Conservation (phyloP, 1,140 invertebrate species). For the Meloidogyne chitwoodi region DNA sequence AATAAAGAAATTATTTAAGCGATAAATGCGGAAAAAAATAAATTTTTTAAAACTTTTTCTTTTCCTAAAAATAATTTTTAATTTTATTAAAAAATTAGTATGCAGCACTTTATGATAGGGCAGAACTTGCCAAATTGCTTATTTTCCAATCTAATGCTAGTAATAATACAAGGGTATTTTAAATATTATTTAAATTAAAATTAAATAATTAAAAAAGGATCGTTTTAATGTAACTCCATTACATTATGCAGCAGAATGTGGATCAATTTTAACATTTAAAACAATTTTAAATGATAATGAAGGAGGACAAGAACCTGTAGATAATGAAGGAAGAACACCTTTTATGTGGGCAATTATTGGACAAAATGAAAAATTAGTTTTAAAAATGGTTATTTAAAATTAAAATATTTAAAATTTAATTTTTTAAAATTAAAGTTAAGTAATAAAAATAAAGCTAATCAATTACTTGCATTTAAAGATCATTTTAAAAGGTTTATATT, state of each 20-base stretch:
- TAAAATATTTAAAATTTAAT: background rate
- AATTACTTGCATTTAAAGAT: background rate
- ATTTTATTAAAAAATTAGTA: background rate
- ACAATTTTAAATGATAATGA: constrained; percentile 16
- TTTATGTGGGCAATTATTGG: constrained; percentile 49
- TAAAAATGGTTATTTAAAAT: constrained; percentile 21
- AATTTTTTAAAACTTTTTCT: background rate
- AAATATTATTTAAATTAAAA: background rate
- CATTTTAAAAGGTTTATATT: constrained; percentile 3
- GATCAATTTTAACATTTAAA: constrained; percentile 19
- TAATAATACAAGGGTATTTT: constrained; percentile 23
- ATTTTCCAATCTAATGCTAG: constrained; percentile 25
- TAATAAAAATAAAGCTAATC: background rate
- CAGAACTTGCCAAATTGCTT: constrained; percentile 18
- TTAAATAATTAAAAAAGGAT: constrained; percentile 7
- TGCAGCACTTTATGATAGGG: constrained; percentile 32
- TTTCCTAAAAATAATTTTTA: background rate
- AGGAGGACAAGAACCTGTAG: constrained; percentile 32
- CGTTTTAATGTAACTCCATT: constrained; percentile 36
- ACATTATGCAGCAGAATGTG: constrained; percentile 43
- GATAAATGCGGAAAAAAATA: too few species aligned
- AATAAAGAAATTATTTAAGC: background rate
- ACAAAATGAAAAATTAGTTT: constrained; percentile 33
- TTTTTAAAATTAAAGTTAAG: background rate
- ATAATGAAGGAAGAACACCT: constrained; percentile 27